Evolutionary conservation across 1,140 invertebrate species (phyloP).

Genomic region (Homarus americanus): DNA sequence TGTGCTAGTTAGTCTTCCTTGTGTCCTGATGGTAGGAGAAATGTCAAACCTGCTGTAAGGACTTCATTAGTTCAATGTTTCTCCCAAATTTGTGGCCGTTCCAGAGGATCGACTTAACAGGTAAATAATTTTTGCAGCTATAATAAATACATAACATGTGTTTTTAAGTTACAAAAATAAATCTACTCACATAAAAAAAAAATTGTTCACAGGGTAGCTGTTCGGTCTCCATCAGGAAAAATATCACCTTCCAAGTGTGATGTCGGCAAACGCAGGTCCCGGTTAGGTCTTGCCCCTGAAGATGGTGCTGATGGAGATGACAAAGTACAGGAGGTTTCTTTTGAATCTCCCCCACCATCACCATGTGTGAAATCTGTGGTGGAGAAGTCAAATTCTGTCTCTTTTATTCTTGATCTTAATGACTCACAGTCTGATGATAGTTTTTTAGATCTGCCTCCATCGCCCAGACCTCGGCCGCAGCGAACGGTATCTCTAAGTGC

Average conservation of each 20-base stretch:
- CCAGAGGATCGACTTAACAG: constrained; percentile 27
- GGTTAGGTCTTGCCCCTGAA: constrained; percentile 28
- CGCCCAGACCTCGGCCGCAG: constrained; percentile 56
- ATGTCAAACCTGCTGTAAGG: not conserved
- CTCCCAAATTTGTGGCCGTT: constrained; percentile 11
- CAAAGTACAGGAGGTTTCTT: constrained; percentile 29
- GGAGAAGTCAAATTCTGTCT: constrained; percentile 89
- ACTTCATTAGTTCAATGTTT: not conserved
- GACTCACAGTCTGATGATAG: constrained; percentile 73
- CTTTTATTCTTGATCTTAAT: constrained; percentile 89
- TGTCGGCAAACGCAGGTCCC: constrained; percentile 28
- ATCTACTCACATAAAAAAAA: not conserved
- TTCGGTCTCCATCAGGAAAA: constrained; percentile 49
- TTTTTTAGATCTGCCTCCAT: constrained; percentile 58
- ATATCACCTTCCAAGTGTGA: constrained; percentile 61
- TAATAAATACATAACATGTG: no score
- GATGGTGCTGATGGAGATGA: constrained; percentile 36
- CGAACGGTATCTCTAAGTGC: constrained; percentile 63
- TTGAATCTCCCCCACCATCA: constrained; percentile 78
- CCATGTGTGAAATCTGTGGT: constrained; percentile 88
- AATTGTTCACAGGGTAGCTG: constrained; percentile 39
- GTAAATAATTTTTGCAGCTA: not conserved
- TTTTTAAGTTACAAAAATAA: no score
- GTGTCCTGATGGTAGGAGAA: not conserved
- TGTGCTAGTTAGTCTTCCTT: constrained; percentile 4